A percentile compares a stretch with the other conserved stretches of the same genome.
These are phyloP conservation scores for Schlechtendalia chinensis DNA, from an alignment of 1,140 invertebrate species.

Conservation along the genomic window DNA sequence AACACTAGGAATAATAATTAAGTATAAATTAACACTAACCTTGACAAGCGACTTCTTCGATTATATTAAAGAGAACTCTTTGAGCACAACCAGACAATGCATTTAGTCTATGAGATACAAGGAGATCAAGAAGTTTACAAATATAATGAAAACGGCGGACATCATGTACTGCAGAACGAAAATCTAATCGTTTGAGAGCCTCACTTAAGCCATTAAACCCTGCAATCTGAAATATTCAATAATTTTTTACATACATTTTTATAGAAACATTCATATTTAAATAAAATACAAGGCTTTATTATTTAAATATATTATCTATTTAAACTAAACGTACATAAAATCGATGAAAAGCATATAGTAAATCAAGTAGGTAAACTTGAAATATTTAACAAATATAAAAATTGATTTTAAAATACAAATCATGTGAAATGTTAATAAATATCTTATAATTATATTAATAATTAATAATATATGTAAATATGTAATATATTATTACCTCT, in stretches of 20 bases:
- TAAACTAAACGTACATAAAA: not conserved
- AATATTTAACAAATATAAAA: not conserved
- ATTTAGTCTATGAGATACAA: constrained; percentile 80
- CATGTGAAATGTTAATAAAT: not conserved
- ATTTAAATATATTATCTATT: too few relatives aligned
- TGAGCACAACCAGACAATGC: constrained; percentile 89
- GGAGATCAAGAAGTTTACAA: constrained; percentile 83
- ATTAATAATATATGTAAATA: not conserved
- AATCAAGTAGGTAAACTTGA: not conserved
- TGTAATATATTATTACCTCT: constrained; percentile 65
- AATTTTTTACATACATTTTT: not conserved
- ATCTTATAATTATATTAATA: not conserved
- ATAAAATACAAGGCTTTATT: not conserved
- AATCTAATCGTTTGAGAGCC: constrained; percentile 89
- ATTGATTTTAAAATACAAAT: not conserved
- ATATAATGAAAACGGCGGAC: constrained; percentile 94
- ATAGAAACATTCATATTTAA: not conserved
- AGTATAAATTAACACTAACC: constrained; percentile 60
- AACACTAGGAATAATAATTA: too few relatives aligned
- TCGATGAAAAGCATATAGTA: not conserved
- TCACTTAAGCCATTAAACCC: constrained; percentile 93
- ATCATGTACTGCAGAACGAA: constrained; percentile 90
- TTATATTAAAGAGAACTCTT: constrained; percentile 86
- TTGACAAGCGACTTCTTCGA: constrained; percentile 90
- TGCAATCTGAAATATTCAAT: constrained; percentile 69